Base-by-base conservation (phyloP, 2,797 vertebrate species). In the Anomalospiza imberbis region DNA sequence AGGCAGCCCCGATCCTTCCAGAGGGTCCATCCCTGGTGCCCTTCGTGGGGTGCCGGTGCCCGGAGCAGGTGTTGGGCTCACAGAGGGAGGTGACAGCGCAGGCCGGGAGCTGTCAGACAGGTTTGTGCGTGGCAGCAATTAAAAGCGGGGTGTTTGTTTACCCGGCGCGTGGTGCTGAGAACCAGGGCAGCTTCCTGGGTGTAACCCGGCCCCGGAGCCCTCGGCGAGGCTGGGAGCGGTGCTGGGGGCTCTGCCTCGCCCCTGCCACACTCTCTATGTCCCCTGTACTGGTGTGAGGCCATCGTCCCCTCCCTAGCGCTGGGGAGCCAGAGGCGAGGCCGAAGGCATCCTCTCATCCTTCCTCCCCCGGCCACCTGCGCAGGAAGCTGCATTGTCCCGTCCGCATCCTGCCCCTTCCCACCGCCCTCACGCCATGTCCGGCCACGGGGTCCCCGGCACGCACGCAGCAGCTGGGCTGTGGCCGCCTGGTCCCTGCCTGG, bases 121-220 rank as follows among this genome's bases (percentile, higher is more conserved):
- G 96, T 95, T 95, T 95, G 89, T 92, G 85, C 85, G 89, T 95
- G 95, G 94, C 95, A 95, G 87, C 93, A 96, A 96, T 97, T 97
- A 97, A 94, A 91, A 80, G n/a, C 57, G 57, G 89, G 90, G 88
- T 89, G 95, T 96, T 96, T 96, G 93, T 97, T 96, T 96, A 96
- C 88, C 88, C 34, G 42, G 75, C 48, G 57, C 12, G 57, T 72
- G 91, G 79, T 86, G 86, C 93, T 95, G 93, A 97, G 94, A 97
- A 95, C 68, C 91, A 96, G 95, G 70, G 45, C 83, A 92, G 91
- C 78, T 96, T 95, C 95, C 94, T 95, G 94, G 95, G 93, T 91
- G 96, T 94, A 85, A 91, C 88, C 90, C 5, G 20, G 82, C 63
- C n/a, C 9, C 19, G 1, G 34, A 79, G 91, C 92, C 87, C 62